Conservation (phyloP, 2,797 vertebrate genomes). For the Melanotaenia boesemani region DNA sequence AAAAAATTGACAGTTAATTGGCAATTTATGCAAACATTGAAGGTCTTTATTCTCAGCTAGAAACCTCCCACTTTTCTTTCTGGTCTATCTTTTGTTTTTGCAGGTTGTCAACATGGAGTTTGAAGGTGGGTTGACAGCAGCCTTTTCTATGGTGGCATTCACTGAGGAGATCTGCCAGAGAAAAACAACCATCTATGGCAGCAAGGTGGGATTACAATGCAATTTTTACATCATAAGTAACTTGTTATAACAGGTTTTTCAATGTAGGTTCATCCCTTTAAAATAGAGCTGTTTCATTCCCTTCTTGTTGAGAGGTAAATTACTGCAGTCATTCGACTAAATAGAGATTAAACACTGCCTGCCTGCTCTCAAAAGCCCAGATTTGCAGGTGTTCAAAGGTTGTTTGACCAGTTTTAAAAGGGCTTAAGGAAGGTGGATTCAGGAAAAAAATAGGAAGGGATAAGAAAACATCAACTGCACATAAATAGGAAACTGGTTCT, state of each 20-base stretch:
- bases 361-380: not conserved
- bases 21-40: not conserved
- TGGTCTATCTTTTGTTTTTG: conserved; percentile 1
- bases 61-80: no score
- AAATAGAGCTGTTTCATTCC: not conserved
- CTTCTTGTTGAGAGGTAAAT: not conserved
- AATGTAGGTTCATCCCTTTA: not conserved
- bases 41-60: not conserved
- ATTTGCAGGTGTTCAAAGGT: not conserved
- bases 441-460: not conserved
- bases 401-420: not conserved
- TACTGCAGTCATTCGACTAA: not conserved
- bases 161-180: conserved; percentile 81
- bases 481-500: not conserved
- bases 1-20: not conserved
- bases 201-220: conserved; percentile 77
- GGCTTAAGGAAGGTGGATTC: not conserved
- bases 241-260: not conserved
- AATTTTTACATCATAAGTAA: not conserved
- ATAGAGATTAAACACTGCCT: not conserved
- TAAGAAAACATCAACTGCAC: not conserved
- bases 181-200: conserved; percentile 84
- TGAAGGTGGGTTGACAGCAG: conserved; percentile 87
- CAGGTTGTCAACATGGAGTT: conserved; percentile 92
- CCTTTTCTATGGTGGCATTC: conserved; percentile 89